Evolutionary conservation across 2,113 vertebrate species (phyloP).

Genomic region (Macrotis lagotis): DNA sequence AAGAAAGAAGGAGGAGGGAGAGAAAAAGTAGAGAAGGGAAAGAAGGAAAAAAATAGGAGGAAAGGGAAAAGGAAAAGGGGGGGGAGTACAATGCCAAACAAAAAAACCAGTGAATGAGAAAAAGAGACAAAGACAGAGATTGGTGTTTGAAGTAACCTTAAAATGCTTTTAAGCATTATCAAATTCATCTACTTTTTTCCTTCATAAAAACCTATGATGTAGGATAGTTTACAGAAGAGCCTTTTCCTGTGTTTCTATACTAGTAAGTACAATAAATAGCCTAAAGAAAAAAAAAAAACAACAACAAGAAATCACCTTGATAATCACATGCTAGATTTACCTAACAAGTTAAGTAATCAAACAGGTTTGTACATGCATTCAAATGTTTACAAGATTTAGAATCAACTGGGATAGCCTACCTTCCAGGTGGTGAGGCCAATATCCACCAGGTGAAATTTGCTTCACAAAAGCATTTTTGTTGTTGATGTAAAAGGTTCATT

Average conservation of each 20-base stretch:
- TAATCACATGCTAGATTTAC: conserved; percentile 4
- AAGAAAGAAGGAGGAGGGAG: background rate
- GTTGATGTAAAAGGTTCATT: conserved; percentile 38
- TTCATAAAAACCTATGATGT: background rate
- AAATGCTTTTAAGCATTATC: background rate
- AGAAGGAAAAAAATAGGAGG: background rate
- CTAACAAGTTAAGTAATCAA: conserved; percentile 37
- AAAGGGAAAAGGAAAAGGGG: background rate
- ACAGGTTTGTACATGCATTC: conserved; percentile 19
- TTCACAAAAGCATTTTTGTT: background rate
- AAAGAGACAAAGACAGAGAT: background rate
- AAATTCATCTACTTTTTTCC: background rate
- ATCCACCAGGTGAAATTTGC: conserved; percentile 21
- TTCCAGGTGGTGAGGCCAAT: background rate
- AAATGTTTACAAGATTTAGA: conserved; percentile 43
- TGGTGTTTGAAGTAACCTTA: background rate
- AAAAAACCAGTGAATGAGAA: background rate
- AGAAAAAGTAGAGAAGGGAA: background rate
- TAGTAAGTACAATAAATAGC: background rate
- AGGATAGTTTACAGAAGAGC: background rate
- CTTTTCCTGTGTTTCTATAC: conserved; percentile 7
- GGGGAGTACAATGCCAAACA: background rate
- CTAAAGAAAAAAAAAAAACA: conserved; percentile 40
- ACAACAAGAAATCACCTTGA: background rate
- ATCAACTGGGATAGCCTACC: background rate